Conservation (phyloP, 2,888 invertebrate genomes). For the Encarsia formosa region DNA sequence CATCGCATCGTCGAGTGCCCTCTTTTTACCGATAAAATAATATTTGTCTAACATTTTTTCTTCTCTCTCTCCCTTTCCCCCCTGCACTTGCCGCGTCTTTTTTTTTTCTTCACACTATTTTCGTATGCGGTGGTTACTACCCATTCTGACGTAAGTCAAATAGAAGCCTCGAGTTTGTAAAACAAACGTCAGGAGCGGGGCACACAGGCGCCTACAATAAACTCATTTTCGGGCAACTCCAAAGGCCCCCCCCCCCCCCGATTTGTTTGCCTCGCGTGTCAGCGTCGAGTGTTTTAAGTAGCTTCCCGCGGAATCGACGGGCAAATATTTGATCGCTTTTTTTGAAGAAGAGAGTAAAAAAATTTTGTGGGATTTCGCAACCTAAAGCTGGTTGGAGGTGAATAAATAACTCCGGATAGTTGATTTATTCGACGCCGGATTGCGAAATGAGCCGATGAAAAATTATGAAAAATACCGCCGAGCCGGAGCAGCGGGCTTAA, state of each 20-base stretch:
- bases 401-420: too few relatives aligned
- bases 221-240: slow-evolving; percentile 27
- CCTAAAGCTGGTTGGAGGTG: too few relatives aligned
- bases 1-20: slow-evolving; percentile 9
- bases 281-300: too few relatives aligned
- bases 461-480: slow-evolving; percentile 18
- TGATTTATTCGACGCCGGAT: slow-evolving; percentile 10
- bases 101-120: slow-evolving; percentile 13
- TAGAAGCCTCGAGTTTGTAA: slow-evolving; percentile 26
- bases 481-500: too few relatives aligned
- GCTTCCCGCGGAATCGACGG: too few relatives aligned
- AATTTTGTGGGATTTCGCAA: too few relatives aligned
- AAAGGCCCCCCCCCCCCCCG: slow-evolving; percentile 3
- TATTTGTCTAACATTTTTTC: slow-evolving; percentile 26
- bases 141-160: slow-evolving; percentile 26
- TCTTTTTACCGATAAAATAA: slow-evolving; percentile 28
- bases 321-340: too few relatives aligned
- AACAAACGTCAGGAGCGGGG: slow-evolving; percentile 26
- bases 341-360: too few relatives aligned
- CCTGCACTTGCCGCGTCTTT: slow-evolving; percentile 3
- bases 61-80: slow-evolving; percentile 3
- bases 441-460: not conserved
- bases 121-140: slow-evolving; percentile 10
- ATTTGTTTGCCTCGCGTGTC: too few relatives aligned
- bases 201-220: slow-evolving; percentile 24